phyloP scores from a whole-genome alignment of 2,888 invertebrate species.

The Amblyteles armatorius region DNA sequence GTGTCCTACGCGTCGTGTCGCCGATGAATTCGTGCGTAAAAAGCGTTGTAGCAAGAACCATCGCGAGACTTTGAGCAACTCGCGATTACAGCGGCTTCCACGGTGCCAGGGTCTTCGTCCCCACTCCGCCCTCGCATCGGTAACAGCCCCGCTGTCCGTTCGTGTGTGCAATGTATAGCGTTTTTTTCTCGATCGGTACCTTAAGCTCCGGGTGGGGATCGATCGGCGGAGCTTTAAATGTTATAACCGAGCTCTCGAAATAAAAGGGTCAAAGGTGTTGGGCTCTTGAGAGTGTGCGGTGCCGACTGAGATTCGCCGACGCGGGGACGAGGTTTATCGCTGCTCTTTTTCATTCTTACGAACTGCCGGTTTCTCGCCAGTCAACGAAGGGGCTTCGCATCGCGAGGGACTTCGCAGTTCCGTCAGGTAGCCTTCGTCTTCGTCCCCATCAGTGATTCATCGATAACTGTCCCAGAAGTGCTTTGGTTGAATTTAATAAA shows the following conservation, averaged over 20 bases:
- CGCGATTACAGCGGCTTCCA: conserved; percentile 48
- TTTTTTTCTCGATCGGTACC: conserved; percentile 8
- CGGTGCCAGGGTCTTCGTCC: conserved; percentile 63
- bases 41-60: conserved; percentile 48
- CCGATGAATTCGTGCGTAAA: conserved; percentile 24
- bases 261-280: conserved; percentile 64
- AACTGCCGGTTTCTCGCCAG: conserved; percentile 56
- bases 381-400: conserved; percentile 52
- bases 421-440: conserved; percentile 49
- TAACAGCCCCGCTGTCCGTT: conserved; percentile 6
- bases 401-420: conserved; percentile 40
- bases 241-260: conserved; percentile 65
- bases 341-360: conserved; percentile 54
- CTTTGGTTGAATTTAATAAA: neutral
- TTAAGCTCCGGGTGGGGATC: conserved; percentile 8
- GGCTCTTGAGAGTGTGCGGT: conserved; percentile 51
- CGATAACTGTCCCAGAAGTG: neutral
- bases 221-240: conserved; percentile 58
- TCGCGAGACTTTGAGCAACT: conserved; percentile 41
- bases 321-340: conserved; percentile 1
- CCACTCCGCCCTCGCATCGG: conserved; percentile 30
- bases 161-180: neutral
- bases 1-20: conserved; percentile 5
- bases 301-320: conserved; percentile 20
- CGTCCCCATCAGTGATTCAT: neutral